Conservation (phyloP, 2,797 vertebrate genomes). For the Parotocinclus haroldoi region DNA sequence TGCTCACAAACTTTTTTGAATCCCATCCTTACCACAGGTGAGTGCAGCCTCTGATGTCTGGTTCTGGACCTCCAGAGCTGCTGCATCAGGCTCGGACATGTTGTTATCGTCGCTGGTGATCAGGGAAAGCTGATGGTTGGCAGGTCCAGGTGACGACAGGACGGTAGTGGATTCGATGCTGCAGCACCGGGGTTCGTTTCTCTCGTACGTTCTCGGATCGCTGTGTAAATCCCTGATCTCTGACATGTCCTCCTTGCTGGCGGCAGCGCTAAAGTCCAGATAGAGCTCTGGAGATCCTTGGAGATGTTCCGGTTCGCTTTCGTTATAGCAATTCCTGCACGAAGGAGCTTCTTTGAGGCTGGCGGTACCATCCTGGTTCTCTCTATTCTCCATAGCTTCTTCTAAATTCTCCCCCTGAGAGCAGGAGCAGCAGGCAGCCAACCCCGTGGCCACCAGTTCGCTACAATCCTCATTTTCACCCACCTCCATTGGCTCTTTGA, state of each 20-base stretch:
- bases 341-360: slow-evolving; percentile 43
- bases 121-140: slow-evolving; percentile 52
- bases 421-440: slow-evolving; percentile 62
- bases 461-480: slow-evolving; percentile 91
- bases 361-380: slow-evolving; percentile 22
- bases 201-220: slow-evolving; percentile 52
- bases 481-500: slow-evolving; percentile 82
- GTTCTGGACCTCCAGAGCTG: slow-evolving; percentile 69
- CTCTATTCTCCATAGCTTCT: slow-evolving; percentile 37
- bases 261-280: slow-evolving; percentile 45
- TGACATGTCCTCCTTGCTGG: slow-evolving; percentile 45
- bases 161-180: slow-evolving; percentile 68
- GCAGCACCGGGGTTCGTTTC: slow-evolving; percentile 59
- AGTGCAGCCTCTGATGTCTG: slow-evolving; percentile 75
- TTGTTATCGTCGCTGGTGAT: slow-evolving; percentile 58
- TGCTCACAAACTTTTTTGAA: no score
- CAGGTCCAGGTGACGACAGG: slow-evolving; percentile 39
- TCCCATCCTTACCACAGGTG: slow-evolving; percentile 80
- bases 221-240: slow-evolving; percentile 48
- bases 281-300: slow-evolving; percentile 55
- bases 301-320: slow-evolving; percentile 34
- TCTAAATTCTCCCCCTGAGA: slow-evolving; percentile 52
- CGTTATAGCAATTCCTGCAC: slow-evolving; percentile 43
- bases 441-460: slow-evolving; percentile 79
- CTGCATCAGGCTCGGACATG: slow-evolving; percentile 58